Evolutionary conservation across 2,888 invertebrate genomes (phyloP).

Genomic region (Trypoxylon attenuatum): DNA sequence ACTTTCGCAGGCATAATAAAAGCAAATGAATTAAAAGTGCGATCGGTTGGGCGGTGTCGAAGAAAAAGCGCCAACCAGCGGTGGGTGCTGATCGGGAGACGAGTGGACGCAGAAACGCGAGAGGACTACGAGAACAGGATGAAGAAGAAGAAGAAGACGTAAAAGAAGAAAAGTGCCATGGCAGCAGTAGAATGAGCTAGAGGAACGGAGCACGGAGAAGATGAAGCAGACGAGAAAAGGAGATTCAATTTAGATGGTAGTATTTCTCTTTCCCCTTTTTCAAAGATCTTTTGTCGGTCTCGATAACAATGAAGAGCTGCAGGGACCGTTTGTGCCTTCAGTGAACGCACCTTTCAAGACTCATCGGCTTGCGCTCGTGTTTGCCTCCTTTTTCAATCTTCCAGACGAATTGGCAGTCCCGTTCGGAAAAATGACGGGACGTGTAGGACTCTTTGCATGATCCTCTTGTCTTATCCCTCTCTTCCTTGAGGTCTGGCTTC

Average conservation of each 20-base stretch:
- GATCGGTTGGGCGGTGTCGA: constrained; percentile 15
- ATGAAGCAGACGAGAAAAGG: constrained; percentile 10
- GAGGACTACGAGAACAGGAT: neutral
- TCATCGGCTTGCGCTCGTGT: constrained; percentile 11
- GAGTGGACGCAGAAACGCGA: constrained; percentile 1
- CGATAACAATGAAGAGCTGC: constrained; percentile 30
- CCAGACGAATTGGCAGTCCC: constrained; percentile 17
- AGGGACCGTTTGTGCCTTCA: constrained; percentile 29
- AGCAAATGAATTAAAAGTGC: constrained; percentile 38
- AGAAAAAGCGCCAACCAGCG: constrained; percentile 1
- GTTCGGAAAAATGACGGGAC: constrained; percentile 20
- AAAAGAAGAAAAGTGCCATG: neutral
- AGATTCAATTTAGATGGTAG: constrained; percentile 49
- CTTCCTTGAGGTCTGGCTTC: no score
- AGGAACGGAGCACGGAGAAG: neutral
- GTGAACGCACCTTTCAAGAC: constrained; percentile 27
- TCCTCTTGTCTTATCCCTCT: neutral
- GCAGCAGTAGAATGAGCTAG: neutral
- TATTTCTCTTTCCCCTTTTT: constrained; percentile 35
- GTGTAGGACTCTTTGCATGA: constrained; percentile 19
- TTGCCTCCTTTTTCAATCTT: constrained; percentile 24
- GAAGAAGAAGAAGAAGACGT: neutral
- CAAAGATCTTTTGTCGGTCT: constrained; percentile 39
- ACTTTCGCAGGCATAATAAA: constrained; percentile 25
- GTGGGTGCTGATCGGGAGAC: no score